phyloP scores from a whole-genome alignment of 2,888 invertebrate species.

The Athalia circularis region DNA sequence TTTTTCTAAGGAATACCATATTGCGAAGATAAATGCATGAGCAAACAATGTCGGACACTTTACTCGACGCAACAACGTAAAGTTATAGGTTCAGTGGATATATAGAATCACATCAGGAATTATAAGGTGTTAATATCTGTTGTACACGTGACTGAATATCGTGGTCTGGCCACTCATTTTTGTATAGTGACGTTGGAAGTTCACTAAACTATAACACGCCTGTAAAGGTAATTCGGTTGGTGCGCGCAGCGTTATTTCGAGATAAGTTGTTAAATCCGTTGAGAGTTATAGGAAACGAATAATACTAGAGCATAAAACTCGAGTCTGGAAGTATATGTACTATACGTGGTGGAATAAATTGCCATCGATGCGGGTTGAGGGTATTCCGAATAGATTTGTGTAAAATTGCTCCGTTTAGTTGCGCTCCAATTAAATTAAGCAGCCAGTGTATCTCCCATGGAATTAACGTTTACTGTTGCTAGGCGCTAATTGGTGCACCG shows the following conservation, averaged over 20 bases:
- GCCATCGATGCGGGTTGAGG: background rate
- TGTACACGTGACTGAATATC: slow-evolving; percentile 9
- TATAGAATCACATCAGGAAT: background rate
- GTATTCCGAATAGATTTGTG: slow-evolving; percentile 24
- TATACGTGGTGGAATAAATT: slow-evolving; percentile 29
- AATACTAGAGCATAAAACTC: background rate
- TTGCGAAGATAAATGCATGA: slow-evolving; percentile 15
- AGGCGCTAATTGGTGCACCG: slow-evolving; percentile 58
- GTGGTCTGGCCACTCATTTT: slow-evolving; percentile 25
- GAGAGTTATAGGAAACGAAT: background rate
- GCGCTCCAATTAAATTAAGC: slow-evolving; percentile 58
- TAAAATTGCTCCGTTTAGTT: slow-evolving; percentile 49
- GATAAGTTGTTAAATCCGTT: background rate
- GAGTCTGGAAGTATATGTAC: background rate
- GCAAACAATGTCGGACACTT: background rate
- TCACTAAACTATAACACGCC: slow-evolving; percentile 1
- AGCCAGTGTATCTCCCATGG: slow-evolving; percentile 52
- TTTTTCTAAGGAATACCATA: background rate
- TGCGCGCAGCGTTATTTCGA: background rate
- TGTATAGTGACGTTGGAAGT: slow-evolving; percentile 6
- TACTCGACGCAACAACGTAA: background rate
- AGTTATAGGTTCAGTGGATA: slow-evolving; percentile 17
- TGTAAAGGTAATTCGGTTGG: slow-evolving; percentile 3
- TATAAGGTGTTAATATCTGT: slow-evolving; percentile 19
- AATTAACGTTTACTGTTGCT: slow-evolving; percentile 56